Percentiles rank a stretch among this genome's conserved stretches.
These are phyloP conservation scores for Stenodera caucasica DNA, from an alignment of 2,888 invertebrate species.

Conservation along the genomic window DNA sequence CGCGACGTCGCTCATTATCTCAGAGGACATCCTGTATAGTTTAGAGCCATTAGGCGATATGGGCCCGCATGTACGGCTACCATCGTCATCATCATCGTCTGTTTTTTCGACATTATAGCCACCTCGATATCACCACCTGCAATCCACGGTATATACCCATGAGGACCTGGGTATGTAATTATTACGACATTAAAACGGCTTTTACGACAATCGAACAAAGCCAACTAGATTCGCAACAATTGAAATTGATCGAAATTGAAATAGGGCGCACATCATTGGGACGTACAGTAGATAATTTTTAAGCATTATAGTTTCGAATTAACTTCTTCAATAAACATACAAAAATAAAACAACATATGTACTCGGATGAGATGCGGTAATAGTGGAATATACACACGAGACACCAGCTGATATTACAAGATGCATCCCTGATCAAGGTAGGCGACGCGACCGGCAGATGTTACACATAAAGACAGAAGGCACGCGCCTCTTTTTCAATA, in stretches of 20 bases:
- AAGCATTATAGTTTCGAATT: neutral
- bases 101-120: slow-evolving; percentile 14
- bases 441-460: slow-evolving; percentile 50
- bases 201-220: no score
- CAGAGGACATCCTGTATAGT: slow-evolving; percentile 32
- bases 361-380: slow-evolving; percentile 28
- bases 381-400: slow-evolving; percentile 25
- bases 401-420: slow-evolving; percentile 51
- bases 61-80: slow-evolving; percentile 23
- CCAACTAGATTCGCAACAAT: no score
- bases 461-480: slow-evolving; percentile 51
- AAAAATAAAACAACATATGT: slow-evolving; percentile 19
- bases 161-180: neutral
- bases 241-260: no score
- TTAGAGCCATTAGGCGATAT: slow-evolving; percentile 14
- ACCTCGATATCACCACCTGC: slow-evolving; percentile 39
- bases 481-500: slow-evolving; percentile 47
- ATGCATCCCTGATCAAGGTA: slow-evolving; percentile 48
- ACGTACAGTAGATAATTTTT: no score
- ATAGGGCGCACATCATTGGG: no score
- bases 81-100: neutral
- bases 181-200: neutral
- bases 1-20: slow-evolving; percentile 28
- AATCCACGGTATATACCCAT: neutral
- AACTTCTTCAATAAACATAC: neutral